These are phyloP conservation scores for Drosophila nigromelanica DNA, from an alignment of 1,140 invertebrate species.

Conservation along the genomic window DNA sequence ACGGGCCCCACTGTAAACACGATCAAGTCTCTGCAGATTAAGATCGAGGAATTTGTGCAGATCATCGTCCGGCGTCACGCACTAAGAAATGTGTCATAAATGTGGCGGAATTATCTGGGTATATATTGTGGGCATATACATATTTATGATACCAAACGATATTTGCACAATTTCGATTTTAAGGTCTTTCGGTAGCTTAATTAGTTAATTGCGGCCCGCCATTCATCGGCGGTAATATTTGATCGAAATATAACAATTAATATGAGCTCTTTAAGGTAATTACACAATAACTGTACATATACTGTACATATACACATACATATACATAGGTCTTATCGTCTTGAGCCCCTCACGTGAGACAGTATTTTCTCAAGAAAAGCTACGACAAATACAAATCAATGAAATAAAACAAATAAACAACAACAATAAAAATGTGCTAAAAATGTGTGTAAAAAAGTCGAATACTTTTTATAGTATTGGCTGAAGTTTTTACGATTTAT, in stretches of 20 bases:
- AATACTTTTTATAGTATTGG: not conserved
- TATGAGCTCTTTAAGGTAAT: not conserved
- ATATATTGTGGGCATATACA: not conserved
- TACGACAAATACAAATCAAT: not conserved
- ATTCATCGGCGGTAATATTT: conserved; percentile 12
- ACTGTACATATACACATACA: not conserved
- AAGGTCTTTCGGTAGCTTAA: conserved; percentile 1
- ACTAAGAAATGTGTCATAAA: conserved; percentile 6
- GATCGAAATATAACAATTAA: conserved; percentile 9
- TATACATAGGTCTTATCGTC: not conserved
- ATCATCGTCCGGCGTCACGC: conserved; percentile 29
- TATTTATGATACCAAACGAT: conserved; percentile 1
- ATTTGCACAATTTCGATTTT: not conserved
- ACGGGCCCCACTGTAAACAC: not conserved
- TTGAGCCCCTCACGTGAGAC: too few relatives aligned
- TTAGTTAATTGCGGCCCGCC: conserved; percentile 3
- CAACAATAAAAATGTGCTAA: too few relatives aligned
- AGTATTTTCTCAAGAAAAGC: too few relatives aligned
- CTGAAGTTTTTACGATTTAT: not conserved
- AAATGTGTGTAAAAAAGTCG: too few relatives aligned
- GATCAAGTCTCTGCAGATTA: conserved; percentile 35
- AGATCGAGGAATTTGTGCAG: conserved; percentile 9
- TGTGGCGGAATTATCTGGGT: not conserved
- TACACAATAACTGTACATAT: not conserved
- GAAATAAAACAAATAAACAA: too few relatives aligned